Percentiles rank a stretch among this genome's conserved stretches.
Conservation (phyloP, 2,113 vertebrate genomes). For the Prunella himalayana region DNA sequence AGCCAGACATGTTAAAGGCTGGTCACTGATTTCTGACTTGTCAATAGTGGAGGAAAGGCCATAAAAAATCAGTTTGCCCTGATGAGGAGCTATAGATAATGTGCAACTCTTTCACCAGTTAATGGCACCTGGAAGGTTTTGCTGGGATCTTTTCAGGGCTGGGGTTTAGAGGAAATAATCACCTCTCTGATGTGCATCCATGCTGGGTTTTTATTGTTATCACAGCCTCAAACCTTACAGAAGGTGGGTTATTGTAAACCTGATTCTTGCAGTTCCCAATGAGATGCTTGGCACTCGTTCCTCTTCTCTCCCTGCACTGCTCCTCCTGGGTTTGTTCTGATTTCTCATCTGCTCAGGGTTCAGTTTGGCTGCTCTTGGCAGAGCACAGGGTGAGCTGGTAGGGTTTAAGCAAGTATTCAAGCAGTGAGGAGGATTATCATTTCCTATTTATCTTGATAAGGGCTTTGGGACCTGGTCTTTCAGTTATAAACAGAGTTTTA, state of each 20-base stretch:
- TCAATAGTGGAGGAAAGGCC: background rate
- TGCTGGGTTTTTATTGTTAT: background rate
- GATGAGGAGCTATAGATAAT: accelerated
- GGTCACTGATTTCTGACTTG: background rate
- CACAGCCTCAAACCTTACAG: accelerated
- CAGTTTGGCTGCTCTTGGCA: background rate
- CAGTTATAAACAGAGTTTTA: background rate
- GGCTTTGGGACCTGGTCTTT: background rate
- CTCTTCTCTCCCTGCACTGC: background rate
- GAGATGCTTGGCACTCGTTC: accelerated
- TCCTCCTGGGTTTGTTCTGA: background rate
- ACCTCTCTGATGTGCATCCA: background rate
- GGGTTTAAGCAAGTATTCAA: background rate
- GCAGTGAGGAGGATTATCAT: background rate
- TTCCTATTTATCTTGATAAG: background rate
- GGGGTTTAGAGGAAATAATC: background rate
- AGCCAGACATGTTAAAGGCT: background rate
- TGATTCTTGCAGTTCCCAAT: background rate
- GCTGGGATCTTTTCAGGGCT: background rate
- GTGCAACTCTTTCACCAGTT: background rate
- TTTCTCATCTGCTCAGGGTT: background rate
- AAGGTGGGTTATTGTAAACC: background rate
- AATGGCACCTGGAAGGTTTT: background rate
- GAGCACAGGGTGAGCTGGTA: background rate
- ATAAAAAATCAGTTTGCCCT: background rate